phyloP scores from a whole-genome alignment of 2,113 vertebrate genomes.

The Lycocorax pyrrhopterus region DNA sequence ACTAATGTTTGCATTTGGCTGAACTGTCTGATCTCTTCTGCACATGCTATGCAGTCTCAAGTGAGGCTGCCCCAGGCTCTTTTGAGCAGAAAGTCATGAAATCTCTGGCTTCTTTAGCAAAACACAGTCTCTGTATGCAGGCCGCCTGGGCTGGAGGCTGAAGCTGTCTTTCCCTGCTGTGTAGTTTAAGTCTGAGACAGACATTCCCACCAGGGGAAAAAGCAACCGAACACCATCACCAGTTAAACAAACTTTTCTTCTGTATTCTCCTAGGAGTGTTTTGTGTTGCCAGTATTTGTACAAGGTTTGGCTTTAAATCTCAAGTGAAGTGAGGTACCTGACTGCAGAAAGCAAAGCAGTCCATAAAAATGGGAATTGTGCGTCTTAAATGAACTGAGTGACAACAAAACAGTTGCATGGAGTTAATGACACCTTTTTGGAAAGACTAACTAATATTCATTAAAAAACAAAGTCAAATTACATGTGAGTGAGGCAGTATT shows the following conservation, averaged over 20 bases:
- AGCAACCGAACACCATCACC: background rate
- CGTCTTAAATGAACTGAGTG: background rate
- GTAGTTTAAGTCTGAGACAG: background rate
- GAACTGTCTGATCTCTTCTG: background rate
- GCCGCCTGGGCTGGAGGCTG: background rate
- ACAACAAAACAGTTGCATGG: background rate
- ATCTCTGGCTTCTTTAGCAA: background rate
- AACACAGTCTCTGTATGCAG: background rate
- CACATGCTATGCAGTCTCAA: background rate
- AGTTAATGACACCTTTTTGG: background rate
- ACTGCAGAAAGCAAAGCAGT: background rate
- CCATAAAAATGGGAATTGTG: background rate
- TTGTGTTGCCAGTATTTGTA: background rate
- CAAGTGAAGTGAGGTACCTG: background rate
- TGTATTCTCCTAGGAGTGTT: background rate
- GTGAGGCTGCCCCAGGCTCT: background rate
- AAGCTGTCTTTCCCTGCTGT: background rate
- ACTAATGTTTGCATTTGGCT: background rate
- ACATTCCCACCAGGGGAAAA: background rate
- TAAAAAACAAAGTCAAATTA: background rate
- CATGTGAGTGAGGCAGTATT: background rate
- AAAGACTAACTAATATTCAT: background rate
- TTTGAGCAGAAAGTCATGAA: background rate
- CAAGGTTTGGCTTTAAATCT: background rate
- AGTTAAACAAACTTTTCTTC: background rate